Percentiles rank a stretch among this genome's conserved stretches.
phyloP scores from a whole-genome alignment of 2,113 vertebrate species.

The Geothlypis trichas region DNA sequence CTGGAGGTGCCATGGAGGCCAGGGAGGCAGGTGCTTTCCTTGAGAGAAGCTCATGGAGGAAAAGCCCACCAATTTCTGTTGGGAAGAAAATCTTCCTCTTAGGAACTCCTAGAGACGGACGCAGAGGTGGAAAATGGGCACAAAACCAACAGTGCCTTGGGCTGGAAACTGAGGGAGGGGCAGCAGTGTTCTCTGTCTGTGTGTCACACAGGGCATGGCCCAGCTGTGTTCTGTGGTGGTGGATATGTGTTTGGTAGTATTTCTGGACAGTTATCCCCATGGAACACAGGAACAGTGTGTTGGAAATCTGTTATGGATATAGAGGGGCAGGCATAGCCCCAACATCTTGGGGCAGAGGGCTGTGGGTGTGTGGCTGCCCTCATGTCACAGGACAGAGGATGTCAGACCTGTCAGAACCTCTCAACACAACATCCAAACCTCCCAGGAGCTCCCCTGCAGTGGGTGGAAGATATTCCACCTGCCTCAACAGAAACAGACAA shows the following conservation, averaged over 20 bases:
- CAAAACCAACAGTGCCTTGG: fast-evolving
- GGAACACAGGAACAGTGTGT: not conserved
- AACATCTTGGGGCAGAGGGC: fast-evolving
- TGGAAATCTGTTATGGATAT: not conserved
- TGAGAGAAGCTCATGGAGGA: not conserved
- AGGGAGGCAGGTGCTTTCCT: not conserved
- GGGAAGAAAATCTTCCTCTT: not conserved
- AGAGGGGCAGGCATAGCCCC: fast-evolving
- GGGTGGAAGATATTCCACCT: not conserved
- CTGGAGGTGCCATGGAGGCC: not conserved
- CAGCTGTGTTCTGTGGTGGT: not conserved
- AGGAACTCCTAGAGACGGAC: not conserved
- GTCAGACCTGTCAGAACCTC: not conserved
- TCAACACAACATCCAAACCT: not conserved
- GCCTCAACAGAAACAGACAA: not conserved
- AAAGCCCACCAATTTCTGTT: not conserved
- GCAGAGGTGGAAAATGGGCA: not conserved
- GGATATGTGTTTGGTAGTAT: not conserved
- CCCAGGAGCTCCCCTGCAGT: not conserved
- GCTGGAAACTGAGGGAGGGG: not conserved
- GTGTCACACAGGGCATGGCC: not conserved
- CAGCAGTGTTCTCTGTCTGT: fast-evolving
- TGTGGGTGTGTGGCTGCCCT: not conserved
- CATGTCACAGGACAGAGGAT: fast-evolving
- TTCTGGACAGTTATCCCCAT: not conserved